Base-by-base conservation (phyloP, 2,113 vertebrate species). In the Corythornis madagascariensis region DNA sequence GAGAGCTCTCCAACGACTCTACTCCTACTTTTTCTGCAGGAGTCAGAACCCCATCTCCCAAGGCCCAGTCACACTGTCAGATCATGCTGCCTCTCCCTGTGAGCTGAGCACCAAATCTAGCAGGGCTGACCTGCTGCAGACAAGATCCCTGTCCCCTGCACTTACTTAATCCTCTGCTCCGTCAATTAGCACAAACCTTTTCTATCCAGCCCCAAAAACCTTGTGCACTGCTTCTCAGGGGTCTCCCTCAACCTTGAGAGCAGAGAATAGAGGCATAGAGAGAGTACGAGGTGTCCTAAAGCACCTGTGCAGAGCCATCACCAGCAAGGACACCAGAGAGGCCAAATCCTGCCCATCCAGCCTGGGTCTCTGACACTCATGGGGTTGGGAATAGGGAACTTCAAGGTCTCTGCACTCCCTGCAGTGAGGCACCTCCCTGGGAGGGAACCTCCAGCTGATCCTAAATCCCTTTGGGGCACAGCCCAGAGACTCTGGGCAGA, bases 341-440 rank as follows among this genome's bases (percentile, higher is more conserved):
- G 43, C 17, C 25, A 81, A 90, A 75, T 79, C 48, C 29, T 73
- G 66, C 55, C 45, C 29, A 18, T 33, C 13, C 57, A 64, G 7
- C 24, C 45, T 24, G 33, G n/a, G 64, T 31, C 11, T 83, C 50
- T 77, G 64, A 35, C 45, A 18, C 26, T 2, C 0, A 4, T 6
- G 1, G 29, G 19, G 17, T 28, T 57, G 77, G 25, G 19, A 75
- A 26, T 14, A 16, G 13, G 7, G 17, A 17, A 89, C 29, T 0
- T 0, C 42, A 31, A 53, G 11, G 18, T 79, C 40, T 25, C 59
- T 18, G 29, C 0, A 0, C 7, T 45, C 29, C 38, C 43, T 59
- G 16, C 21, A 26, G 20, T 0, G 0, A 52, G 8, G 8, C 43
- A 19, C 8, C 8, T 38, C 35, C 31, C 10, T 48, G 47, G 48